A percentile compares a stretch with the other conserved stretches of the same genome.
Conservation (phyloP, 2,113 vertebrate species). For the Steatornis caripensis region DNA sequence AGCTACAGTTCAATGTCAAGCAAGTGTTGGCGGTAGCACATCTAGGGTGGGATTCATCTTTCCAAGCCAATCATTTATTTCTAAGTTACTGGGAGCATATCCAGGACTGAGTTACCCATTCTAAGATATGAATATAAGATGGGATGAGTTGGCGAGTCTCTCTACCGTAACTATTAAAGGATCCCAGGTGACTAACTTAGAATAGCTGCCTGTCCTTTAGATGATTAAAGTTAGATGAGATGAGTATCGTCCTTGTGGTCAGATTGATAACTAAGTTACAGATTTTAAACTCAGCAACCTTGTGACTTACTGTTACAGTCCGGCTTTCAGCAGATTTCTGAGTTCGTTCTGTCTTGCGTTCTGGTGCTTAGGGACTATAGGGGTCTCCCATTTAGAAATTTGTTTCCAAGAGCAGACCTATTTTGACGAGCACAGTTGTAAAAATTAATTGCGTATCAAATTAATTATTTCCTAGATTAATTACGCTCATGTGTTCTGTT, state of each 20-base stretch:
- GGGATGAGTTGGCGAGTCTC: not conserved
- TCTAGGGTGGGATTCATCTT: not conserved
- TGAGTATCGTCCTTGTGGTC: not conserved
- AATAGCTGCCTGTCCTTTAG: not conserved
- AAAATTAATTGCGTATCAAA: not conserved
- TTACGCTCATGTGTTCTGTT: not conserved
- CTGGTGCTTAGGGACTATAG: not conserved
- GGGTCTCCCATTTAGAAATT: not conserved
- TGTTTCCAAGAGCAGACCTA: not conserved
- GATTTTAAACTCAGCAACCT: not conserved
- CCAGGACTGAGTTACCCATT: not conserved
- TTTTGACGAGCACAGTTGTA: not conserved
- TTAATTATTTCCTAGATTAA: conserved; percentile 21
- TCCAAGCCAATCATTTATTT: not conserved
- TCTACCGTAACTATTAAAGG: not conserved
- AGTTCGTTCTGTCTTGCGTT: not conserved
- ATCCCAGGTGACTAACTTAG: not conserved
- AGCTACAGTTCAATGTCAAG: not conserved
- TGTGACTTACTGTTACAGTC: not conserved
- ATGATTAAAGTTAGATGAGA: not conserved
- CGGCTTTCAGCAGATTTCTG: not conserved
- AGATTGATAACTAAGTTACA: not conserved
- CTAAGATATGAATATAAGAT: not conserved
- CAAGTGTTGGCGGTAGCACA: not conserved
- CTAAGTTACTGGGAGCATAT: not conserved